These are phyloP conservation scores for Lepus oiostolus DNA, from an alignment of 2,797 vertebrate species.

Conservation along the genomic window DNA sequence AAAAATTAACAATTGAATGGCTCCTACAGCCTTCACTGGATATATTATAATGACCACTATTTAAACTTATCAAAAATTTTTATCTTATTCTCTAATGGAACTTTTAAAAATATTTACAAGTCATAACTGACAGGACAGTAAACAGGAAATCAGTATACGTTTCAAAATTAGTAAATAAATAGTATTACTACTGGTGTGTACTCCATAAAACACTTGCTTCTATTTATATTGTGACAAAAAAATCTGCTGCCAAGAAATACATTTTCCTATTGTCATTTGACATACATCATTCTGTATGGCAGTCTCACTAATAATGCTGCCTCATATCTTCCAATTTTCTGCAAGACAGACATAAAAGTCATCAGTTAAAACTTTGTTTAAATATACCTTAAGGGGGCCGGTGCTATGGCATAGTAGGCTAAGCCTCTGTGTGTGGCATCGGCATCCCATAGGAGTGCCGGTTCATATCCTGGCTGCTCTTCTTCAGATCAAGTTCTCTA, in stretches of 20 bases:
- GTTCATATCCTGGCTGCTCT: no score
- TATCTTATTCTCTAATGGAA: not conserved
- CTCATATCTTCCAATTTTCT: not conserved
- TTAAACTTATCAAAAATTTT: slow-evolving; percentile 21
- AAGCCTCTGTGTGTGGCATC: no score
- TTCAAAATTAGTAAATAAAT: slow-evolving; percentile 59
- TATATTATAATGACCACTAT: not conserved
- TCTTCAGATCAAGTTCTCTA: no score
- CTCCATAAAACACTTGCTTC: slow-evolving; percentile 3
- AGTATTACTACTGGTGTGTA: not conserved
- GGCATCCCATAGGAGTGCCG: no score
- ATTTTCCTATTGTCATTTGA: not conserved
- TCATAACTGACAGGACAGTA: slow-evolving; percentile 30
- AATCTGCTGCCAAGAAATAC: slow-evolving; percentile 31
- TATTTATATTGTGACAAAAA: not conserved
- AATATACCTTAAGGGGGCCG: slow-evolving; percentile 90
- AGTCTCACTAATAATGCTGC: slow-evolving; percentile 7
- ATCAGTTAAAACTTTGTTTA: not conserved
- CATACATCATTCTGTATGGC: not conserved
- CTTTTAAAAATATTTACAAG: slow-evolving; percentile 37
- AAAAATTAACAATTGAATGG: slow-evolving; percentile 52
- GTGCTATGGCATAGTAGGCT: no score
- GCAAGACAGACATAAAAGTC: slow-evolving; percentile 45
- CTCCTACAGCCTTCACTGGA: not conserved
- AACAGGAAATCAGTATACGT: not conserved